phyloP scores from a whole-genome alignment of 2,113 vertebrate genomes.

The Aldabrachelys gigantea region DNA sequence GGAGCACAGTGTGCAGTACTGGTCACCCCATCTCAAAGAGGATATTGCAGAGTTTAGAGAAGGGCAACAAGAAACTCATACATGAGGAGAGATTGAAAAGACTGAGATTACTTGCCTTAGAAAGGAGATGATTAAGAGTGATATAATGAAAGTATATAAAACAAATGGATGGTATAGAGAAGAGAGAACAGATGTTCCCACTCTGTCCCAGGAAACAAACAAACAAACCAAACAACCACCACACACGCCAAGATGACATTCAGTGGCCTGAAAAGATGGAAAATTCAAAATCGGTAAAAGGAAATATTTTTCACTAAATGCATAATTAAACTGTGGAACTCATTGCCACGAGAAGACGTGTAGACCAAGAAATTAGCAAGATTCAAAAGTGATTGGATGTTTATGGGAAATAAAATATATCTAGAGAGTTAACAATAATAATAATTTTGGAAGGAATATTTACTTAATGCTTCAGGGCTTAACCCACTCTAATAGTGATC shows the following conservation, averaged over 20 bases:
- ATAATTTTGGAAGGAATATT: not conserved
- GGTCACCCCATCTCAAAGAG: not conserved
- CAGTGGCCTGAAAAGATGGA: not conserved
- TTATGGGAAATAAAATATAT: not conserved
- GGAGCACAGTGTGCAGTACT: accelerated
- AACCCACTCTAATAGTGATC: not conserved
- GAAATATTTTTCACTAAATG: not conserved
- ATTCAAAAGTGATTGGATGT: not conserved
- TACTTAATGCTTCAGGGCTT: not conserved
- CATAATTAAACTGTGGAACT: not conserved
- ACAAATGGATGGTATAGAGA: not conserved
- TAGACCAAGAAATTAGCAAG: not conserved
- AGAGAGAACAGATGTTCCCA: not conserved
- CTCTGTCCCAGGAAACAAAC: not conserved
- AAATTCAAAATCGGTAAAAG: not conserved
- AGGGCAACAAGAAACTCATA: not conserved
- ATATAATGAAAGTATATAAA: not conserved
- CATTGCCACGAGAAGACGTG: not conserved
- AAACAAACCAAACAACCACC: not conserved
- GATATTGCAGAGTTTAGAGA: not conserved
- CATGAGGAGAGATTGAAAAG: not conserved
- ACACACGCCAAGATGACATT: not conserved
- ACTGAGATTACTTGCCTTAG: not conserved
- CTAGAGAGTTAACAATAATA: not conserved
- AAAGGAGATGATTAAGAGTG: not conserved